Evolutionary conservation across 2,888 invertebrate genomes (phyloP).

Genomic region (Electrophaes corylata): DNA sequence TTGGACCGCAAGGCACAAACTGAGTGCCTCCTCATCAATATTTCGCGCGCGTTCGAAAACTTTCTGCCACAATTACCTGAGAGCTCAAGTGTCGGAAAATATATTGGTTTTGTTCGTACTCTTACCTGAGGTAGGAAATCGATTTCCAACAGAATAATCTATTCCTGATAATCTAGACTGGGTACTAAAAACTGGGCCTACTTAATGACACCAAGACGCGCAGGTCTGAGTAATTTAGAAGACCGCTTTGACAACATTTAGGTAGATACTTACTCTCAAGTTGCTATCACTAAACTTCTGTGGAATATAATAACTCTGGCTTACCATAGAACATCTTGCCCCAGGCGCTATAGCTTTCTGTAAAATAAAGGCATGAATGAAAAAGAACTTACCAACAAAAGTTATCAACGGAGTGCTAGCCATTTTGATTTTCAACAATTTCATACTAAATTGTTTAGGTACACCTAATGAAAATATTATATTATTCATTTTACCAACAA

Average conservation of each 20-base stretch:
- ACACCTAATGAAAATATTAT: too few species aligned
- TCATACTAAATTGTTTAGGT: too few species aligned
- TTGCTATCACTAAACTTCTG: not conserved
- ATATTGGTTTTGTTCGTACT: conserved; percentile 79
- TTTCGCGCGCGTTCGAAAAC: conserved; percentile 78
- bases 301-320: not conserved
- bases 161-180: conserved; percentile 36
- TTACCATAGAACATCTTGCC: too few species aligned
- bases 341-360: too few species aligned
- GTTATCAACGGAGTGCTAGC: too few species aligned
- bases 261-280: not conserved
- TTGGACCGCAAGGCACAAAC: conserved; percentile 46
- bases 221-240: conserved; percentile 7
- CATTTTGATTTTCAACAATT: too few species aligned
- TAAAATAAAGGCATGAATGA: too few species aligned
- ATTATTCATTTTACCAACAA: too few species aligned
- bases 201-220: conserved; percentile 6
- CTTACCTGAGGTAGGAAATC: conserved; percentile 63
- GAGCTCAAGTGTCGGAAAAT: conserved; percentile 83
- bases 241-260: conserved; percentile 5
- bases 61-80: conserved; percentile 84
- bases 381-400: too few species aligned
- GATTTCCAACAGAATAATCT: conserved; percentile 58
- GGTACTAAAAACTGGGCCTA: conserved; percentile 8
- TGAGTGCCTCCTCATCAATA: conserved; percentile 69